Conservation (phyloP, 2,888 invertebrate species). For the Fragum whitleyi region DNA sequence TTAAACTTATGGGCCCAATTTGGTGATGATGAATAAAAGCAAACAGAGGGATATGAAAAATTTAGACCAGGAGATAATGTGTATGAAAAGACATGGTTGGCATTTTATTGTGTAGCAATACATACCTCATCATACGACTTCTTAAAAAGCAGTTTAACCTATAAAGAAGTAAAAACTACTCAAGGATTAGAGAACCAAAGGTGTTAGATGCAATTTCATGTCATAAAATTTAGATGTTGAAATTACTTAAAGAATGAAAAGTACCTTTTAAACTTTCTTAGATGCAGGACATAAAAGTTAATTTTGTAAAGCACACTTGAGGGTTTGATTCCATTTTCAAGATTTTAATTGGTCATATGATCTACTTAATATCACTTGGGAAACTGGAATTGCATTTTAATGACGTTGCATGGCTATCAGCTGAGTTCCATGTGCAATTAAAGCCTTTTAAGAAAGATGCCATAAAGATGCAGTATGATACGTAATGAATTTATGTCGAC, state of each 20-base stretch:
- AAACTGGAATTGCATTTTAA: conserved; percentile 43
- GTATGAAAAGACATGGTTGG: too few relatives aligned
- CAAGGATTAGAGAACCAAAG: neutral
- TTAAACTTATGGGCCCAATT: too few relatives aligned
- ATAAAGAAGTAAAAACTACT: too few relatives aligned
- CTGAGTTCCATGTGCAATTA: conserved; percentile 32
- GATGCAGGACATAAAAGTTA: conserved; percentile 42
- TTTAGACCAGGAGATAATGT: too few relatives aligned
- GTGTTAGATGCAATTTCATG: conserved; percentile 3
- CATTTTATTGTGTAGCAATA: too few relatives aligned
- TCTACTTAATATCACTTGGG: conserved; percentile 43
- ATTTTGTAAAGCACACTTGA: conserved; percentile 36
- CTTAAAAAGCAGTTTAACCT: too few relatives aligned
- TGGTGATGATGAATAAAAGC: too few relatives aligned
- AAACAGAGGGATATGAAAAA: too few relatives aligned
- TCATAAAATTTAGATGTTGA: conserved; percentile 37
- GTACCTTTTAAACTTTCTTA: conserved; percentile 32
- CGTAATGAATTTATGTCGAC: conserved; percentile 40
- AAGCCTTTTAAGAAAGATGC: conserved; percentile 48
- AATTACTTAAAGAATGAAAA: conserved; percentile 21
- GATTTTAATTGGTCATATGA: conserved; percentile 56
- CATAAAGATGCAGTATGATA: conserved; percentile 38
- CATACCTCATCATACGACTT: too few relatives aligned
- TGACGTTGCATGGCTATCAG: conserved; percentile 30
- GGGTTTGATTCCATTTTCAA: conserved; percentile 22